phyloP scores from a whole-genome alignment of 2,797 vertebrate genomes.

The Cossypha polioptera region DNA sequence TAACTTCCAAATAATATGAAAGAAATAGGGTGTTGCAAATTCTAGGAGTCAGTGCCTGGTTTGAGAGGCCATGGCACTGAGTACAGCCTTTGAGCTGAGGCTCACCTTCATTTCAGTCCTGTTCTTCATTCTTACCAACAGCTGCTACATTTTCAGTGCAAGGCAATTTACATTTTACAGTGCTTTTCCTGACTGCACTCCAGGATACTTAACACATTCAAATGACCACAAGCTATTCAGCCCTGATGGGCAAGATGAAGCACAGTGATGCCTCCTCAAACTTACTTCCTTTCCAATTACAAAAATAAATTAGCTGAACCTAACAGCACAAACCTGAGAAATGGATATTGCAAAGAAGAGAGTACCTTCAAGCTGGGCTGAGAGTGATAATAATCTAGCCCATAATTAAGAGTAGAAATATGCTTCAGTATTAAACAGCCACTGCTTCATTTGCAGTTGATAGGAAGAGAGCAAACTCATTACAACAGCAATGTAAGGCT shows the following conservation, averaged over 20 bases:
- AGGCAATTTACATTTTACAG: slow-evolving; percentile 46
- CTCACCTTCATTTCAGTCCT: not conserved
- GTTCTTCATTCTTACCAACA: not conserved
- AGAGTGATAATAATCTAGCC: slow-evolving; percentile 61
- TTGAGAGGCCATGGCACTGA: not conserved
- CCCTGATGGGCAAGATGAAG: slow-evolving; percentile 60
- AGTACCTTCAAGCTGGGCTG: slow-evolving; percentile 57
- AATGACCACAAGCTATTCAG: slow-evolving; percentile 59
- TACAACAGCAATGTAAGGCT: slow-evolving; percentile 29
- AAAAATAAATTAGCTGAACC: slow-evolving; percentile 60
- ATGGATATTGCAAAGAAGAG: slow-evolving; percentile 43
- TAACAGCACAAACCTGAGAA: slow-evolving; percentile 54
- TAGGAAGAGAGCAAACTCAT: slow-evolving; percentile 42
- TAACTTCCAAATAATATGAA: slow-evolving; percentile 70
- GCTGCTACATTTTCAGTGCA: slow-evolving; percentile 8
- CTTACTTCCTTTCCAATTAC: slow-evolving; percentile 59
- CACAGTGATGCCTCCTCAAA: slow-evolving; percentile 44
- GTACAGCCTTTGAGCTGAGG: not conserved
- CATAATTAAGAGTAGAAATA: slow-evolving; percentile 65
- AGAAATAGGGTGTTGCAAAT: slow-evolving; percentile 57
- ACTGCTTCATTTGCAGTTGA: slow-evolving; percentile 57
- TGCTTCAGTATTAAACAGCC: slow-evolving; percentile 44
- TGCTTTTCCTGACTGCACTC: slow-evolving; percentile 28
- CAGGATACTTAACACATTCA: slow-evolving; percentile 47
- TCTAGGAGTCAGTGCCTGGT: not conserved